Base-by-base conservation (phyloP, 2,888 invertebrate species). In the Brachylomia viminalis region DNA sequence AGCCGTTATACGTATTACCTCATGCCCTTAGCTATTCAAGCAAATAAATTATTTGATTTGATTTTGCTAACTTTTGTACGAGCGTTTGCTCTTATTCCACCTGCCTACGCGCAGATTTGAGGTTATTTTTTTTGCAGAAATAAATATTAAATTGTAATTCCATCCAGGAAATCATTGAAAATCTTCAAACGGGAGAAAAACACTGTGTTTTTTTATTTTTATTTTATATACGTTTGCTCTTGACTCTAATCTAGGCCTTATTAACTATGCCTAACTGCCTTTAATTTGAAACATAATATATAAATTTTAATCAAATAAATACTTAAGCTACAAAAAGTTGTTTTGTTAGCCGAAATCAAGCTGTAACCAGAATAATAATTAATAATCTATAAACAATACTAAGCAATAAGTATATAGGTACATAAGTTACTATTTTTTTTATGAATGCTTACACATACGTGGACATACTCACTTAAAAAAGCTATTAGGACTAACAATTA, bases 401-500 rank as follows among this genome's bases (percentile, higher is more conserved):
- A 47, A 6, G 0, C 17, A 45, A 7, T 7, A 23, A n/a, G 27
- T 27, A 59, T 27, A 4, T 33, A 45, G 0, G 1, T 15, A 33
- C 15, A 27, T 58, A 72, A 13, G 8, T 47, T 38, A 58, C 1
- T 5, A 1, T 65, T 73, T 33, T 73, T 5, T 56, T 33, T 20
- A 72, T 73, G 11, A 27, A 0, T 13, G 33, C 23, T 23, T 23
- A 23, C 38, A 38, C n/a, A n/a, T n/a, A n/a, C n/a, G 38, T 38
- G 23, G 52, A n/a, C 52, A 38, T 30, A 49, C 42, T 27, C 30
- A 33, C 15, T 61, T 17, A 52, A 71, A 64, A 56, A 42, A 56
- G 23, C 17, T 72, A 73, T 72, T 49, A 77, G 33, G 4, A 33
- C 74, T 64, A 23, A 77, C 73, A 64, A 56, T 84, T 84, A 76